phyloP scores from a whole-genome alignment of 2,888 invertebrate genomes.

The Prenolepis imparis region DNA sequence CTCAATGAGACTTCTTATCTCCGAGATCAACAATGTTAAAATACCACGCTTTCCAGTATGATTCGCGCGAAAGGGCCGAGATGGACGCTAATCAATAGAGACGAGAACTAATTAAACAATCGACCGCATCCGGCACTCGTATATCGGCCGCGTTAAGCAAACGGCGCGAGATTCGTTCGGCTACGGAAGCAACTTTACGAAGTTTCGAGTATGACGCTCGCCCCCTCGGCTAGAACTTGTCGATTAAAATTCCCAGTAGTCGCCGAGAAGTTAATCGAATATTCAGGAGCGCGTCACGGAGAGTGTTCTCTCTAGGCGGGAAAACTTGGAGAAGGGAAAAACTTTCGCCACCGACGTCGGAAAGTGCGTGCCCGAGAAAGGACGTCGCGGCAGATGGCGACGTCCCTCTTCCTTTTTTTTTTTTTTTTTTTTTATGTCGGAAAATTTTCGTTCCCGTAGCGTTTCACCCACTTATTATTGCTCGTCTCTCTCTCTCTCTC shows the following conservation, averaged over 20 bases:
- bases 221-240: slow-evolving; percentile 57
- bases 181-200: slow-evolving; percentile 23
- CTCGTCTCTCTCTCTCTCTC: not conserved
- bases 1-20: not conserved
- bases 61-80: not conserved
- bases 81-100: slow-evolving; percentile 38
- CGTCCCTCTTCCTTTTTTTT: too few species aligned
- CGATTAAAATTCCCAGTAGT: slow-evolving; percentile 75
- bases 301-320: slow-evolving; percentile 47
- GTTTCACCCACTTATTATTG: slow-evolving; percentile 34
- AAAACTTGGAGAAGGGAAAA: slow-evolving; percentile 46
- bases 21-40: not conserved
- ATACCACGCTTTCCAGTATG: not conserved
- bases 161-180: slow-evolving; percentile 39
- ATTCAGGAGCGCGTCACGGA: slow-evolving; percentile 71
- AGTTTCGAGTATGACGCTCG: slow-evolving; percentile 49
- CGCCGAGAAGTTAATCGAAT: slow-evolving; percentile 76
- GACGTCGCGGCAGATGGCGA: slow-evolving; percentile 25
- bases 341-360: slow-evolving; percentile 23
- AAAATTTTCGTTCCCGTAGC: slow-evolving; percentile 6
- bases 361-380: slow-evolving; percentile 29
- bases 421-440: not conserved
- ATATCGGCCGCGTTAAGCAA: slow-evolving; percentile 53
- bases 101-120: slow-evolving; percentile 57
- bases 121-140: slow-evolving; percentile 46